These are phyloP conservation scores for Zaprionus davidi DNA, from an alignment of 1,140 invertebrate species.

Conservation along the genomic window DNA sequence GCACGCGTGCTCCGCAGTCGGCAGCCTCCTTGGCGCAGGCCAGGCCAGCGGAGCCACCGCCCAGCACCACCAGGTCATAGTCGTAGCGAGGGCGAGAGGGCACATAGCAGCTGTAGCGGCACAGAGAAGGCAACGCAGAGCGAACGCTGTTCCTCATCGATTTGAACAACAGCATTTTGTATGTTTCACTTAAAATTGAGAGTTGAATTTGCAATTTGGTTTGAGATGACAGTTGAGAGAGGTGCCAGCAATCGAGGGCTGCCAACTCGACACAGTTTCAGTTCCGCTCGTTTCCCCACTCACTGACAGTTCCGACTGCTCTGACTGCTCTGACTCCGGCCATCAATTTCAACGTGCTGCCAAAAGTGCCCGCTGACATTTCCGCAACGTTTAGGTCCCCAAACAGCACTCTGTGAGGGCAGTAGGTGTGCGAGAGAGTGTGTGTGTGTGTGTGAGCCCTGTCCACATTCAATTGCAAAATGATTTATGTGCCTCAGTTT, in stretches of 20 bases:
- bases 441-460: background rate
- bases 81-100: constrained; percentile 85
- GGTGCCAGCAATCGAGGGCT: background rate
- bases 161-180: constrained; percentile 46
- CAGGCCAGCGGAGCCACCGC: constrained; percentile 97
- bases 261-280: background rate
- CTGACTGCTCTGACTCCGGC: background rate
- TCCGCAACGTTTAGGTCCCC: constrained; percentile 1
- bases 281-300: background rate
- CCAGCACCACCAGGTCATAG: constrained; percentile 97
- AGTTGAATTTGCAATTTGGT: constrained; percentile 17
- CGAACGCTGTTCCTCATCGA: constrained; percentile 1
- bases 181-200: background rate
- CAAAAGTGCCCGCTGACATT: constrained; percentile 7
- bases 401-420: background rate
- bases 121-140: background rate
- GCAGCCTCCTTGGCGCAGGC: constrained; percentile 97
- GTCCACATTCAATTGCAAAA: constrained; percentile 69
- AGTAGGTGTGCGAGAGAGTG: background rate
- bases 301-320: background rate
- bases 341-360: constrained; percentile 23
- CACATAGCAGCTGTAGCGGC: background rate
- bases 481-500: constrained; percentile 77
- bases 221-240: constrained; percentile 3
- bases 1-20: constrained; percentile 93